A percentile compares a stretch with the other conserved stretches of the same genome.
Evolutionary conservation across 2,113 vertebrate genomes (phyloP).

Genomic region (Rhineura floridana): DNA sequence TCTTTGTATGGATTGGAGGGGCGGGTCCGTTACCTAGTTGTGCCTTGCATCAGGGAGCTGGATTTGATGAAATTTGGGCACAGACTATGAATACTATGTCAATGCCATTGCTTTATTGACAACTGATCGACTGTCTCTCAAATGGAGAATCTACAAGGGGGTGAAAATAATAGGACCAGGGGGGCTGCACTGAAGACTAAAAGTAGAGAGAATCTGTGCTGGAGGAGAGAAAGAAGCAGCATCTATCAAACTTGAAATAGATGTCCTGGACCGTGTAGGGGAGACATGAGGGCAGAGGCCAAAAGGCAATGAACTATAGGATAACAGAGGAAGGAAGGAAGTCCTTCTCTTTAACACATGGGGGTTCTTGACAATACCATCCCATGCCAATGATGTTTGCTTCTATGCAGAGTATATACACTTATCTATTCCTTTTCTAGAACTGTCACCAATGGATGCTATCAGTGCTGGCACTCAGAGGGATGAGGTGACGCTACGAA

Average conservation of each 20-base stretch:
- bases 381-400: background rate
- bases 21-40: background rate
- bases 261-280: background rate
- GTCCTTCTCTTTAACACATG: background rate
- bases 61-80: background rate
- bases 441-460: constrained; percentile 83
- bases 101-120: background rate
- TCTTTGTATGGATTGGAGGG: background rate
- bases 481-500: constrained; percentile 81
- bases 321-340: background rate
- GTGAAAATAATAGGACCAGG: background rate
- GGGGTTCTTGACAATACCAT: background rate
- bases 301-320: background rate
- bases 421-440: constrained; percentile 60
- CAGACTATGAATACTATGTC: background rate
- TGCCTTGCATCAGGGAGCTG: background rate
- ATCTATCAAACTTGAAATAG: background rate
- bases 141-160: background rate
- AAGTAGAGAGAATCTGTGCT: background rate
- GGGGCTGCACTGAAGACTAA: background rate
- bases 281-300: background rate
- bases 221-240: background rate
- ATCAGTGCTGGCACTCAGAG: constrained; percentile 77
- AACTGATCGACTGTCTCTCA: background rate
- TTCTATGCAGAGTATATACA: background rate